phyloP scores from a whole-genome alignment of 2,797 vertebrate genomes.

The Cryptoprocta ferox region DNA sequence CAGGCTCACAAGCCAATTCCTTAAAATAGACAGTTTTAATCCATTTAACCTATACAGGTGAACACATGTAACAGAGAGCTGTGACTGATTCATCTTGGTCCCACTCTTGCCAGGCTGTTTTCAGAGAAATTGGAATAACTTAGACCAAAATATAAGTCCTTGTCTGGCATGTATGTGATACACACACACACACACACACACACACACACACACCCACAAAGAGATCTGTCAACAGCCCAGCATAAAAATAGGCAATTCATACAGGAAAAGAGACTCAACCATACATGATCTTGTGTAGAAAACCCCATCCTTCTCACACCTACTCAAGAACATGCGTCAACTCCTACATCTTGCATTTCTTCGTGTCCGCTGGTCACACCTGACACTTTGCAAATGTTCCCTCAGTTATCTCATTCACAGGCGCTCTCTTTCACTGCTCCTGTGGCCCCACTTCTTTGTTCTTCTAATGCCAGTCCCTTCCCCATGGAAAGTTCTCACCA shows the following conservation, averaged over 20 bases:
- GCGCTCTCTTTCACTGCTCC: background rate
- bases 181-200: too few species aligned
- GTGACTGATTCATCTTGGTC: background rate
- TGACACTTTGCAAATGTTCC: accelerated
- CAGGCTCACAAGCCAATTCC: background rate
- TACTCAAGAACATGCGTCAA: accelerated
- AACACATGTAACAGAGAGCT: background rate
- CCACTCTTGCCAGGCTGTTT: background rate
- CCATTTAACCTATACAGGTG: background rate
- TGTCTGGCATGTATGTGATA: background rate
- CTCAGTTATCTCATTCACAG: accelerated
- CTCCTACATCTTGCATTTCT: accelerated
- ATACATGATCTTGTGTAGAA: background rate
- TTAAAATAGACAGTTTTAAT: background rate
- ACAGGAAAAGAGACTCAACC: background rate
- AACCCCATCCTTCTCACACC: background rate
- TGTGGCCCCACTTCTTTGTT: accelerated
- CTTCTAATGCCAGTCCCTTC: accelerated
- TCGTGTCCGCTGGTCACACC: accelerated
- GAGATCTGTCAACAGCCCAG: too few species aligned
- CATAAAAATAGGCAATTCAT: accelerated
- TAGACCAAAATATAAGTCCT: background rate
- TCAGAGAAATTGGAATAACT: background rate
- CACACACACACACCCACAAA: background rate
- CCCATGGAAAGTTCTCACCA: accelerated